Percentiles rank a stretch among this genome's conserved stretches.
phyloP scores from a whole-genome alignment of 2,888 invertebrate genomes.

The Watsonalla binaria region DNA sequence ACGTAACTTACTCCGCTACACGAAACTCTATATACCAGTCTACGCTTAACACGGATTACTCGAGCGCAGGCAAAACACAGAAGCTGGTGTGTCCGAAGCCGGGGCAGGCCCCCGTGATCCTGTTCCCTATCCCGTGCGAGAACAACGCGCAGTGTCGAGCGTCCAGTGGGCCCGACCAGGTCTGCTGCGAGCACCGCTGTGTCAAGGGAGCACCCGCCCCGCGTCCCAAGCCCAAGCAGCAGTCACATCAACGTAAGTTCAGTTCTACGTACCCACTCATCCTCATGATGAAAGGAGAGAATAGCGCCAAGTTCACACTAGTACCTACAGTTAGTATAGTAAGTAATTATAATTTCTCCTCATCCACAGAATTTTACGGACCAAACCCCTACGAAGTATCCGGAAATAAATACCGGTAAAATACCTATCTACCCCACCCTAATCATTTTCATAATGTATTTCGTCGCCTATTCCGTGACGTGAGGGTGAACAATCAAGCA shows the following conservation, averaged over 20 bases:
- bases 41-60: constrained; percentile 40
- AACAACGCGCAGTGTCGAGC: constrained; percentile 66
- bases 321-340: neutral
- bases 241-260: constrained; percentile 66
- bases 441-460: no score
- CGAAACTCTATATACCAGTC: constrained; percentile 31
- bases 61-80: constrained; percentile 59
- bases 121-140: constrained; percentile 70
- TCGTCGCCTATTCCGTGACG: no score
- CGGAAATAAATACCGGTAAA: no score
- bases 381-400: no score
- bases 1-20: constrained; percentile 41
- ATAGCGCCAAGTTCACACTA: constrained; percentile 3
- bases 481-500: no score
- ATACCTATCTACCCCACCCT: no score
- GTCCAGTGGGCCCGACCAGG: constrained; percentile 63
- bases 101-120: constrained; percentile 46
- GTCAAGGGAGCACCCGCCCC: constrained; percentile 80
- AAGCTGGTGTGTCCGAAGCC: constrained; percentile 68
- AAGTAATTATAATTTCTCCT: no score
- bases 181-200: constrained; percentile 77
- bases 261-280: neutral
- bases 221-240: constrained; percentile 56
- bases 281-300: neutral
- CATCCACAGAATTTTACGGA: no score